Conservation (phyloP, 2,888 invertebrate species). For the Alloplasta piceator region DNA sequence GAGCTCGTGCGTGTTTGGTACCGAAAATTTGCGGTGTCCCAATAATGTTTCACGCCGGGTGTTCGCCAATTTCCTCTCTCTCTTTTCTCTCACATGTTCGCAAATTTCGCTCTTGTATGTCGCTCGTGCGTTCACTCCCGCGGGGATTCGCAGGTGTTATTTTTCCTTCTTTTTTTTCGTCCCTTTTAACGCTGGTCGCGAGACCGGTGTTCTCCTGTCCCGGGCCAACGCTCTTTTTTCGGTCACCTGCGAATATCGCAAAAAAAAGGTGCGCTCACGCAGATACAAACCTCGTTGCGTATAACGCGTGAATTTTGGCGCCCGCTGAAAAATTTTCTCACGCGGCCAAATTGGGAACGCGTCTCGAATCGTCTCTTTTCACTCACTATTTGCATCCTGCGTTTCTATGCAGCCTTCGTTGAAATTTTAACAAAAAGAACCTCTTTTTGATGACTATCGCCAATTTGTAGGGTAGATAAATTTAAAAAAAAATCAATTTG, state of each 20-base stretch:
- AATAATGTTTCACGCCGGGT: slow-evolving; percentile 4
- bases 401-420: slow-evolving; percentile 37
- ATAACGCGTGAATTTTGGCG: slow-evolving; percentile 17
- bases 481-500: neutral
- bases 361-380: slow-evolving; percentile 35
- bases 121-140: slow-evolving; percentile 33
- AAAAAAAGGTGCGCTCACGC: slow-evolving; percentile 21
- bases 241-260: slow-evolving; percentile 47
- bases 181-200: slow-evolving; percentile 3
- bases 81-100: slow-evolving; percentile 11
- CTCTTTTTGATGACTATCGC: too few relatives aligned
- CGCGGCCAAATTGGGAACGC: slow-evolving; percentile 57
- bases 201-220: slow-evolving; percentile 56
- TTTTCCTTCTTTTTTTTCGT: slow-evolving; percentile 5
- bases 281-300: neutral
- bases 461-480: too few relatives aligned
- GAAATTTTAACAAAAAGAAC: too few relatives aligned
- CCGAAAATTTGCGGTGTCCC: neutral
- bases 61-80: slow-evolving; percentile 3
- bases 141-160: slow-evolving; percentile 53
- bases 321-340: slow-evolving; percentile 59
- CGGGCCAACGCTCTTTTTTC: slow-evolving; percentile 46
- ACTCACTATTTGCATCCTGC: slow-evolving; percentile 1
- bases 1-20: neutral
- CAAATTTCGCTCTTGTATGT: slow-evolving; percentile 33